Evolutionary conservation across 2,888 invertebrate species (phyloP), one percentile per base, ranked within the genome.

Genomic region (Acleris holmiana): DNA sequence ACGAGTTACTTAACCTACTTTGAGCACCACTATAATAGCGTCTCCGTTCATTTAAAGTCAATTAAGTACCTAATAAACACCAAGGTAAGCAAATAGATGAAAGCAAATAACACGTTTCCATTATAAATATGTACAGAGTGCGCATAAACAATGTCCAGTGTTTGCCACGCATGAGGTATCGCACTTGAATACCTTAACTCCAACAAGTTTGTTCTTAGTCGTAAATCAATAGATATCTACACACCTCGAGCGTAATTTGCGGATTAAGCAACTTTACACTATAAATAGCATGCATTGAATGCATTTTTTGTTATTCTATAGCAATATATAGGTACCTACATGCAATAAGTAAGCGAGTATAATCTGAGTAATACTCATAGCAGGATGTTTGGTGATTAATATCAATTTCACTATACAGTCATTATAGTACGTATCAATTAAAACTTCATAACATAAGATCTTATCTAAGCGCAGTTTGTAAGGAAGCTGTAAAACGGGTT

Each of bases 91-190:
- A 60, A 65, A 65, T 60, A 46, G 60, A 60, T 49, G 60, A 55
- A 65, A 60, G 60, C 49, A 65, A 65, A 65, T 50, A 60, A 64
- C 41, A 54, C 64, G 64, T 64, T 64, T 64, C 58, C 13, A 64
- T 59, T 48, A 59, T 64, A 59, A 64, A 64, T 64, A 59, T 64
- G 58, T 64, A 54, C 53, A 41, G 44, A 44, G 55, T 19, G 44
- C 58, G 53, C 53, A 40, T 53, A 25, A 48, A 48, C 53, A 53
- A 59, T 48, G 58, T 59, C 41, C 58, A 54, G 48, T 21, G 41
- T 29, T 49, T 17, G 64, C 41, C 48, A 54, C 64, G 64, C 58
- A 41, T 48, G 53, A 48, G 47, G 58, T 25, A 64, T 19, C 29
- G 48, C 53, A 35, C 64, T 63, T 53, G 64, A 40, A 58, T 58